phyloP scores from a whole-genome alignment of 2,113 vertebrate genomes.

The Cepphus grylle region DNA sequence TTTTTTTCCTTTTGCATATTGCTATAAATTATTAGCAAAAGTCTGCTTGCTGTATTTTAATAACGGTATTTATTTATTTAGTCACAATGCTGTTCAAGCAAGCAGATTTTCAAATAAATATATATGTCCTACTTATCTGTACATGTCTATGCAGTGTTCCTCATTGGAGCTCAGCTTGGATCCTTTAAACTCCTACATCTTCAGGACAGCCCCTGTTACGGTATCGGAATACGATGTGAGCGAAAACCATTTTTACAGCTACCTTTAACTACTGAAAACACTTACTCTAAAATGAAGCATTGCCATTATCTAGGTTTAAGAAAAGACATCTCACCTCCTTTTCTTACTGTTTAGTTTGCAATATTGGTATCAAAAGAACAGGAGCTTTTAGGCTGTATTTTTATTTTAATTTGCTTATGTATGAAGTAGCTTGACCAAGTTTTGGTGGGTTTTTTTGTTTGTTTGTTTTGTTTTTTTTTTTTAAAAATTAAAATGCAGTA shows the following conservation, averaged over 20 bases:
- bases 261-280: not conserved
- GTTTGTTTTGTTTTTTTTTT: not conserved
- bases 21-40: not conserved
- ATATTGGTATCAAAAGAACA: not conserved
- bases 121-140: not conserved
- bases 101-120: not conserved
- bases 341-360: not conserved
- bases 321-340: not conserved
- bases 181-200: not conserved
- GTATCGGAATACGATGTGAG: not conserved
- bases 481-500: not conserved
- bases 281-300: not conserved
- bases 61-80: not conserved
- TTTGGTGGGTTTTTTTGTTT: no score
- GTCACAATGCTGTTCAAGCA: not conserved
- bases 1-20: accelerated
- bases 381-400: not conserved
- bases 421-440: not conserved
- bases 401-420: not conserved
- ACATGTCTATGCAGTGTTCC: not conserved
- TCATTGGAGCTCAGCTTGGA: not conserved
- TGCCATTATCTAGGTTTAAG: not conserved
- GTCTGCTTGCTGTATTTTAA: not conserved
- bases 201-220: not conserved
- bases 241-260: not conserved